Percentiles rank a stretch among this genome's conserved stretches.
Evolutionary conservation across 2,888 invertebrate species (phyloP).

Genomic region (Mellilla xanthometata): DNA sequence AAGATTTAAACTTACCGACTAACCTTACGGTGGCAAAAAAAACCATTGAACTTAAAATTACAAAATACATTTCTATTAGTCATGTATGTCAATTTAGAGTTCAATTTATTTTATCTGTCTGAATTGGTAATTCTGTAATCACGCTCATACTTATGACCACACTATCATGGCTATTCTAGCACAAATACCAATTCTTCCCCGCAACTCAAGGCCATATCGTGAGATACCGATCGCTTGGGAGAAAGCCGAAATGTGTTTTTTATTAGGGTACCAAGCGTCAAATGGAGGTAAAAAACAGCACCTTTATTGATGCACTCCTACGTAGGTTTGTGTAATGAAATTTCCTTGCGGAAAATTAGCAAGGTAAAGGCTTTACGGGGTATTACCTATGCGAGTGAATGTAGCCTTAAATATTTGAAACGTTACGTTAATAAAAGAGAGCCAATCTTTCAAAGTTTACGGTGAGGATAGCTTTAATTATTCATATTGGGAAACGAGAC

Average conservation of each 20-base stretch:
- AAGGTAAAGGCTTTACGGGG: not conserved
- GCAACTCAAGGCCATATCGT: constrained; percentile 41
- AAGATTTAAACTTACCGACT: too few species aligned
- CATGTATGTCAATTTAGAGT: too few species aligned
- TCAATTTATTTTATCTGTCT: too few species aligned
- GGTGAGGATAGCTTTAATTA: not conserved
- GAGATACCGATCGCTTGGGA: constrained; percentile 50
- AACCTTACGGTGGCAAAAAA: too few species aligned
- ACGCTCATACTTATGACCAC: too few species aligned
- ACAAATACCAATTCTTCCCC: too few species aligned
- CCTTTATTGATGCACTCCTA: constrained; percentile 30
- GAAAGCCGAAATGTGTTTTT: constrained; percentile 50
- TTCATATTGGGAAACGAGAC: not conserved
- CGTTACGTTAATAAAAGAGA: constrained; percentile 2
- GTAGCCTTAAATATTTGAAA: constrained; percentile 12
- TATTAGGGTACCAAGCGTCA: constrained; percentile 41
- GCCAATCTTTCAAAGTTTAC: constrained; percentile 2
- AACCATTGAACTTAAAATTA: too few species aligned
- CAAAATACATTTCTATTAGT: too few species aligned
- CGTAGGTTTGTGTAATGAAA: constrained; percentile 28
- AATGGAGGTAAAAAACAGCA: constrained; percentile 32
- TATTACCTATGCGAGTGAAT: constrained; percentile 1
- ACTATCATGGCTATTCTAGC: too few species aligned
- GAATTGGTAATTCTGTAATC: too few species aligned
- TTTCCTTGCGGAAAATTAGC: constrained; percentile 22